Evolutionary conservation across 2,797 vertebrate species (phyloP).

Genomic region (Oophaga sylvatica): DNA sequence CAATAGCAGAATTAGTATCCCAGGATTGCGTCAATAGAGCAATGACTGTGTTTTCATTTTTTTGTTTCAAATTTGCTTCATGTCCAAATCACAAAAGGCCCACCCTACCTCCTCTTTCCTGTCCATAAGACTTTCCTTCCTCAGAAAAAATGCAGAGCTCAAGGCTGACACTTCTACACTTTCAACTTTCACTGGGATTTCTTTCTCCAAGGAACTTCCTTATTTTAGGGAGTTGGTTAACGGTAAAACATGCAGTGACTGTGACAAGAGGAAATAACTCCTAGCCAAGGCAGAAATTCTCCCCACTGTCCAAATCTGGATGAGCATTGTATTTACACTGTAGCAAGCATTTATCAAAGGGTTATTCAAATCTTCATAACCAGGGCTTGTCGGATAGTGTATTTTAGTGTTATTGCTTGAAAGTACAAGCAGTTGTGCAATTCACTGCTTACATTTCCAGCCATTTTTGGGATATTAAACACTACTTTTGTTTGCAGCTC

Average conservation of each 20-base stretch:
- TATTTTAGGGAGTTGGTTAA: conserved; percentile 10
- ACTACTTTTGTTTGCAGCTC: no score
- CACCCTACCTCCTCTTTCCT: conserved; percentile 37
- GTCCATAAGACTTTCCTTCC: conserved; percentile 57
- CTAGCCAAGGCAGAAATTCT: background rate
- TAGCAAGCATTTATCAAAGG: background rate
- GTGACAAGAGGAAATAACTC: conserved; percentile 13
- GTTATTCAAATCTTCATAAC: background rate
- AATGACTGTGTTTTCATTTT: background rate
- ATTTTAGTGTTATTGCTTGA: no score
- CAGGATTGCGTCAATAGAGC: background rate
- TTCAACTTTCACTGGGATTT: conserved; percentile 52
- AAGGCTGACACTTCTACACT: conserved; percentile 34
- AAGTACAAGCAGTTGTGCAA: no score
- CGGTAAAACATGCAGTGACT: background rate
- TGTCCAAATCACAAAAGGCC: background rate
- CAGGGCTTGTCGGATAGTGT: no score
- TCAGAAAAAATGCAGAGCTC: conserved; percentile 46
- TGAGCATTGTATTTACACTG: background rate
- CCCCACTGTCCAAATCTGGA: background rate
- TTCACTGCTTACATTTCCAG: no score
- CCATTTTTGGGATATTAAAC: no score
- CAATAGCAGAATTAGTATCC: background rate
- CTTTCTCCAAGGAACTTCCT: conserved; percentile 36
- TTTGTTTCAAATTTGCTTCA: background rate